Base-by-base conservation (phyloP, 2,113 vertebrate species). In the Myotis lucifugus region DNA sequence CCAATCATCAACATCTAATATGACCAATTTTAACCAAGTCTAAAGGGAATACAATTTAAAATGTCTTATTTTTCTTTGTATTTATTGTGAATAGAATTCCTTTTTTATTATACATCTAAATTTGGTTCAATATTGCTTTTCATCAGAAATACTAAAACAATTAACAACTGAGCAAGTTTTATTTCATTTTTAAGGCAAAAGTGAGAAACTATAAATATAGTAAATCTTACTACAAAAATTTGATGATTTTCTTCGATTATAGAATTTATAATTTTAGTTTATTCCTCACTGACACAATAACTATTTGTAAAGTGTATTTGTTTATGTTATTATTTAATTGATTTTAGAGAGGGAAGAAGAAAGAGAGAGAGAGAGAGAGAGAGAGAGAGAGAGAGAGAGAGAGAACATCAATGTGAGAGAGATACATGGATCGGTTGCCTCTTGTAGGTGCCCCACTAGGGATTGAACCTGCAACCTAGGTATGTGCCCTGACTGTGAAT, bases 21-120 rank as follows among this genome's bases (percentile, higher is more conserved):
- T 72, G 69, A 74, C 42, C 23, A 91, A 34, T 91, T 32, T 95
- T 95, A 96, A 59, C 94, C 50, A 91, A 88, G 29, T 8, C 5
- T 72, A 0, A 48, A 42, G 69, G 52, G 3, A 64, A 64, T 13
- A 42, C 0, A 72, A 48, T 37, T 19, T 19, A 42, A 12, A 0
- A 42, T 59, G 8, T 52, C 40, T 15, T 15, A 1, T 4, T 56
- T 66, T 0, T 93, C 11, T 78, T 46, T 66, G 11, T 77, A 69
- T 87, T 93, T 95, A 1, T 2, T n/a, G 5, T 87, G 77, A 79
- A 32, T 8, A 91, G 18, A 90, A 77, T 79, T 91, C 8, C n/a
- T 48, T 17, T 76, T 85, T 91, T 42, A 42, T 78, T 52, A 18
- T 5, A 48, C 3, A 66, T 78, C 11, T 50, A 46, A 50, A 21